Conservation (phyloP, 2,888 invertebrate species). For the Himalopsyche tibetana region DNA sequence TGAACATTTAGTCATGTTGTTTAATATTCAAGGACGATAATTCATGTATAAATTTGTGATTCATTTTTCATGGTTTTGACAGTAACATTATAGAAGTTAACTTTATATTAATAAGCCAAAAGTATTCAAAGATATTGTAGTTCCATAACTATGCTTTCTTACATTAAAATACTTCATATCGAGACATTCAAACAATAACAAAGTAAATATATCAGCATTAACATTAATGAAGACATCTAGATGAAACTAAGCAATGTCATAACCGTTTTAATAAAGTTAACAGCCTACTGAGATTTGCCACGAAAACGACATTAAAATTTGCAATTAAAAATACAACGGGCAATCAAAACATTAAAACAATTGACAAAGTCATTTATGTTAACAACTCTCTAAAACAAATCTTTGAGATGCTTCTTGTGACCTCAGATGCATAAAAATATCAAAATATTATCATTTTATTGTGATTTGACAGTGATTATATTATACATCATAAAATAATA, state of each 20-base stretch:
- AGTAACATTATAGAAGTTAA: no score
- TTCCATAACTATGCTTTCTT: no score
- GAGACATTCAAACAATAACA: no score
- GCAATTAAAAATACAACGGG: slow-evolving; percentile 59
- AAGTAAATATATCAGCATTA: background rate
- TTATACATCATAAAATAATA: background rate
- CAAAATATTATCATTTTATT: no score
- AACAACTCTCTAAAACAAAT: slow-evolving; percentile 44
- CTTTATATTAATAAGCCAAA: no score
- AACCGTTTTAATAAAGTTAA: slow-evolving; percentile 26
- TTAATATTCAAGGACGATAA: no score
- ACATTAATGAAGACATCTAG: background rate
- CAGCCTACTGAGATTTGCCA: slow-evolving; percentile 11
- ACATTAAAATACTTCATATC: no score
- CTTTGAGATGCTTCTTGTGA: background rate
- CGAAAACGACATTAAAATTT: background rate
- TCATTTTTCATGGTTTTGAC: no score
- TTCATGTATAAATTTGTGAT: no score
- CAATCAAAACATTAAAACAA: slow-evolving; percentile 61
- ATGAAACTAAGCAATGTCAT: background rate
- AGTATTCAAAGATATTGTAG: no score
- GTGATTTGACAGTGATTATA: background rate
- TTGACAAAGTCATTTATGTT: slow-evolving; percentile 57
- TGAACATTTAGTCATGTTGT: no score
- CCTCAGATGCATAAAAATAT: no score